A percentile compares a stretch with the other conserved stretches of the same genome.
These are phyloP conservation scores for Rallus crepitans DNA, from an alignment of 2,797 vertebrate species.

Conservation along the genomic window DNA sequence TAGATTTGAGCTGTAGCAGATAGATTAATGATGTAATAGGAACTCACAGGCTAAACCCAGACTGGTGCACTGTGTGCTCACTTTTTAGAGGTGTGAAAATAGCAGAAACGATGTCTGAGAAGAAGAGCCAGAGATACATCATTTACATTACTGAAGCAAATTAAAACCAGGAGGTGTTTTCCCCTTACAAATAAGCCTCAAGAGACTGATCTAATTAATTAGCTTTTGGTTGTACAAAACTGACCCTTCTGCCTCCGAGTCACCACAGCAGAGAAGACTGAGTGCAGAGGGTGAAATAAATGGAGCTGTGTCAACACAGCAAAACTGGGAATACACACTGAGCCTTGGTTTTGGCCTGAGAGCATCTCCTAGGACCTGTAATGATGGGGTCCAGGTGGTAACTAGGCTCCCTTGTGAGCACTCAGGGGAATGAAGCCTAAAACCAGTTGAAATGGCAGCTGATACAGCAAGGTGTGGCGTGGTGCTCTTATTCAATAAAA, in stretches of 20 bases:
- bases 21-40: neutral
- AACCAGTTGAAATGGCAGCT: neutral
- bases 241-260: conserved; percentile 11
- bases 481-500: accelerated
- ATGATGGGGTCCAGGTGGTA: conserved; percentile 20
- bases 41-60: neutral
- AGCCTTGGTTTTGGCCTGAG: neutral
- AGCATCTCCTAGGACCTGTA: neutral
- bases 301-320: neutral
- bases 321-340: neutral
- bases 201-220: conserved; percentile 46
- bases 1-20: neutral
- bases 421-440: neutral
- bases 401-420: neutral
- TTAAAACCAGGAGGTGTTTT: neutral
- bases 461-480: neutral
- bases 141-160: neutral
- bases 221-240: neutral
- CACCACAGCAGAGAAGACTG: neutral
- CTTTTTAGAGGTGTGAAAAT: neutral
- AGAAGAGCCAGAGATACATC: neutral
- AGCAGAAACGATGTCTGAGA: neutral
- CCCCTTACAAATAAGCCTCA: neutral
- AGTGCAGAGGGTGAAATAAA: neutral
- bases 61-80: neutral